Evolutionary conservation across 2,797 vertebrate species (phyloP), one percentile per base, ranked within the genome.

Genomic region (Eidolon dupreanum): DNA sequence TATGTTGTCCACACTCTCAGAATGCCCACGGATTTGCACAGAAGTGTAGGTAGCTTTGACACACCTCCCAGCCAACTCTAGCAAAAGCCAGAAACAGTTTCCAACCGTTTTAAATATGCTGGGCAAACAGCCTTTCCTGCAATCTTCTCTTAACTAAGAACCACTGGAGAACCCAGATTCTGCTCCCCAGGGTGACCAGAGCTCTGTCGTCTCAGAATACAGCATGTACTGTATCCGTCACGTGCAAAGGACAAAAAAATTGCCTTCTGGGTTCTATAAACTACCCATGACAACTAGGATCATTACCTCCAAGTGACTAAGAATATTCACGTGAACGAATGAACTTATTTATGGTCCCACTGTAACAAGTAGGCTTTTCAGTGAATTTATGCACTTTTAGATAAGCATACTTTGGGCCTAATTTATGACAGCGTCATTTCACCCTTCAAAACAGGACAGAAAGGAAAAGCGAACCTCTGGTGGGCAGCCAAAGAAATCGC

Each of bases 391-490:
- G 41, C 43, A 36, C 90, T 93, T 95, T 95, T 82, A 95, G 36
- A 82, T 84, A 77, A 55, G 61, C 33, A 75, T 55, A 88, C 94
- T 96, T 87, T 61, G 16, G 6, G 4, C 6, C 65, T 93, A 84
- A 86, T 90, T 90, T 68, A 89, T 41, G 88, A 87, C 36, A 71
- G 66, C 71, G 94, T 93, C 83, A 70, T 75, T 85, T 95, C 83
- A 82, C 78, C 95, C 78, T 93, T 90, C 78, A 82, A 74, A 97
- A 79, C 19, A 20, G 24, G 19, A 53, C 55, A 74, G 41, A 79
- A 66, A 86, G 28, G n/a, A 81, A 96, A 95, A 70, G 13, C 22
- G 0, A 82, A 65, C 36, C 17, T 33, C 59, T 16, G 73, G 49
- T 22, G 70, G 43, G 9, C 36, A 28, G 43, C 63, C 51, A 33